Percentiles rank a stretch among this genome's conserved stretches.
phyloP scores from a whole-genome alignment of 2,888 invertebrate species.

The Schizaphis graminum region DNA sequence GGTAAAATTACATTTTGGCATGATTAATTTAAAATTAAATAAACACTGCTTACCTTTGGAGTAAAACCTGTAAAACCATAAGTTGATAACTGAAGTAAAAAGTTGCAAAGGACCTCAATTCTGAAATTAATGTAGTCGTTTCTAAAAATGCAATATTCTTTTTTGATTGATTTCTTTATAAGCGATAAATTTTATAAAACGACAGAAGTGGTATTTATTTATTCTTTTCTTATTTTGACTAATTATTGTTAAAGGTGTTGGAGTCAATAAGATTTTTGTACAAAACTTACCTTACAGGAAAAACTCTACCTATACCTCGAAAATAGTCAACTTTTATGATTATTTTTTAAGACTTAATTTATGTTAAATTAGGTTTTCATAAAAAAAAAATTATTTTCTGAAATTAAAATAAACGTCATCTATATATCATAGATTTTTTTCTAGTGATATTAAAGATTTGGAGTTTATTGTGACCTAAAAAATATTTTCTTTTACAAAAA shows the following conservation, averaged over 20 bases:
- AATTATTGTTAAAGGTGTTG: neutral
- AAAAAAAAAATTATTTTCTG: neutral
- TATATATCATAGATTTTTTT: neutral
- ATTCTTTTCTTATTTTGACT: neutral
- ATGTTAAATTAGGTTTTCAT: neutral
- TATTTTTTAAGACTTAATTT: neutral
- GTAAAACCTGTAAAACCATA: neutral
- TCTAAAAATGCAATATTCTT: neutral
- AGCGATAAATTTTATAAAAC: neutral
- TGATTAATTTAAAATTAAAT: neutral
- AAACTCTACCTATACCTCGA: neutral
- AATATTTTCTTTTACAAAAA: neutral
- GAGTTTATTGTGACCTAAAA: neutral
- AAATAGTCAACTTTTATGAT: neutral
- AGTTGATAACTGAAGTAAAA: neutral
- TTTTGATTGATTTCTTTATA: neutral
- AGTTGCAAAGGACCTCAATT: neutral
- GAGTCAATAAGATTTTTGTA: neutral
- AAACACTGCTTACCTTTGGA: neutral
- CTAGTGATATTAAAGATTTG: neutral
- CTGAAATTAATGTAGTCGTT: neutral
- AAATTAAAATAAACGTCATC: neutral
- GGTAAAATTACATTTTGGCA: neutral
- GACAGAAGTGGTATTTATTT: neutral
- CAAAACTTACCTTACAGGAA: neutral